phyloP scores from a whole-genome alignment of 2,113 vertebrate species.

The Syrmaticus mikado region DNA sequence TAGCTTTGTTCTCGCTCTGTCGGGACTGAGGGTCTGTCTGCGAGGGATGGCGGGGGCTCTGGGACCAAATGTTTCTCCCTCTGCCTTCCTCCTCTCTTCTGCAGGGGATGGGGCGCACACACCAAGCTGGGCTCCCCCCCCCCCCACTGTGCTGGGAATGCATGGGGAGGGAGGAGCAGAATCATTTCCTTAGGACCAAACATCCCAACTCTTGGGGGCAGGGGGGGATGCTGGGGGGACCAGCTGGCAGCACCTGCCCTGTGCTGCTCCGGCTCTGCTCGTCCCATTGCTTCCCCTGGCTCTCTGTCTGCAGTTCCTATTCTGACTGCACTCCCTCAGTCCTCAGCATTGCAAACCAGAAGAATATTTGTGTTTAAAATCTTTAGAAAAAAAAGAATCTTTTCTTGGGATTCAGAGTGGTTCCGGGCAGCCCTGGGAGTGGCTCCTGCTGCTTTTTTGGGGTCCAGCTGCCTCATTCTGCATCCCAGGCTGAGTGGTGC shows the following conservation, averaged over 20 bases:
- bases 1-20: not conserved
- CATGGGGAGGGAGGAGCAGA: not conserved
- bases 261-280: not conserved
- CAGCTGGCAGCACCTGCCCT: not conserved
- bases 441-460: not conserved
- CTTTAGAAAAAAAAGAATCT: not conserved
- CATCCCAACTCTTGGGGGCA: not conserved
- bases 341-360: not conserved
- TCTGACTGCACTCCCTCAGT: not conserved
- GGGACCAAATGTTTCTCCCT: not conserved
- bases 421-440: not conserved
- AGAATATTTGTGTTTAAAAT: accelerated
- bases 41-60: not conserved
- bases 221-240: not conserved
- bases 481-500: not conserved
- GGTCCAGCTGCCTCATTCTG: not conserved
- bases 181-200: not conserved
- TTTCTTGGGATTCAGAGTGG: not conserved
- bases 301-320: not conserved
- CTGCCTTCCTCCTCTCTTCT: not conserved
- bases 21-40: not conserved
- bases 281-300: accelerated
- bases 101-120: not conserved
- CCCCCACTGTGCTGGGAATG: not conserved
- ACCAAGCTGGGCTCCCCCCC: not conserved